phyloP scores from a whole-genome alignment of 1,140 invertebrate species.

The Pygmarrhopalites habei region DNA sequence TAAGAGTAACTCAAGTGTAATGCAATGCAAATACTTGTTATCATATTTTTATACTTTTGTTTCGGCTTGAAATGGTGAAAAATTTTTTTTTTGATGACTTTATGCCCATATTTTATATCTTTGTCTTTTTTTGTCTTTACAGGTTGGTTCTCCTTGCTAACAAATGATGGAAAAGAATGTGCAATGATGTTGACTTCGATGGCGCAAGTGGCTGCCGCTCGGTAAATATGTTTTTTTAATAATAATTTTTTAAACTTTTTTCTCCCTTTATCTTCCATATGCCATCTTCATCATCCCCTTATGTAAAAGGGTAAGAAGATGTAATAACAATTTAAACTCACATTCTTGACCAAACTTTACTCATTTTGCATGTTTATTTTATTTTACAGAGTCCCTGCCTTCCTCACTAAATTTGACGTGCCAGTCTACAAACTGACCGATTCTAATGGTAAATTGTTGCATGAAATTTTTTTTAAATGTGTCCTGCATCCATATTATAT shows the following conservation, averaged over 20 bases:
- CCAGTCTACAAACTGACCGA: conserved; percentile 42
- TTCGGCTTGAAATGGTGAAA: neutral
- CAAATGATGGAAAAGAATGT: conserved; percentile 42
- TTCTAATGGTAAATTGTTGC: conserved; percentile 38
- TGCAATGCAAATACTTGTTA: neutral
- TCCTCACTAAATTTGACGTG: conserved; percentile 44
- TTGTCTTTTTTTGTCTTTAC: neutral
- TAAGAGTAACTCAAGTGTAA: no score
- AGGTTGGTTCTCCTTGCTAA: conserved; percentile 46
- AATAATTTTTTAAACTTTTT: no score
- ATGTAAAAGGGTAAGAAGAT: no score
- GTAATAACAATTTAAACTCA: no score
- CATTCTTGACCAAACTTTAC: no score
- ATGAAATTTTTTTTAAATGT: no score
- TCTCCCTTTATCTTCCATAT: no score
- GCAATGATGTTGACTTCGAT: conserved; percentile 41
- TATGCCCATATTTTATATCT: neutral
- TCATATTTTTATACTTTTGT: neutral
- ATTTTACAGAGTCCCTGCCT: no score
- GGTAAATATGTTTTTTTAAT: no score
- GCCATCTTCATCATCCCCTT: no score
- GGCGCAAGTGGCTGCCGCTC: conserved; percentile 43
- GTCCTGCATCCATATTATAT: no score
- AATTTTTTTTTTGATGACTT: neutral
- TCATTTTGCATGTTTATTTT: no score